Evolutionary conservation across 2,888 invertebrate genomes (phyloP), one percentile per base, ranked within the genome.

Genomic region (Oscheius onirici): DNA sequence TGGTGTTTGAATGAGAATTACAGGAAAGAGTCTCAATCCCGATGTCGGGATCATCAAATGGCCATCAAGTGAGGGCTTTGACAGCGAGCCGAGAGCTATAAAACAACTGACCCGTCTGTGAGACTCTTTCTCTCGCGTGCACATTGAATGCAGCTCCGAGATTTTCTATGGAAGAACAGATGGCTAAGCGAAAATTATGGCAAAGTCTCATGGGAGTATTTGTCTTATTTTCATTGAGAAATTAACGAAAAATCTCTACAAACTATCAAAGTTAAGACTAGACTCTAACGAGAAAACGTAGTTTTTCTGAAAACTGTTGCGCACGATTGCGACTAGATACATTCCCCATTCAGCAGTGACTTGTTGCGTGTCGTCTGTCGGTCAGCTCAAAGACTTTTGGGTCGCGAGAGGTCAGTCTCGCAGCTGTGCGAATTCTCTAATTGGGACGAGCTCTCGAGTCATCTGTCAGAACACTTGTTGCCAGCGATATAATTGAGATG

Each of bases 41-140:
- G 20, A 41, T 41, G 63, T 46, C 60, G 60, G 60, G 60, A 43
- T 60, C 60, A 60, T 60, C 49, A 63, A 63, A 63, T 49, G 63
- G 49, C 41, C 34, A 49, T 34, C 46, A 24, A 28, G 26, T 28
- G 28, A 43, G 20, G 60, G 43, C 49, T 63, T n/a, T 63, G 49
- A 49, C 63, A 63, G 63, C 49, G 46, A 44, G 63, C 63, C 63
- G 63, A 63, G 46, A 63, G 63, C 63, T 49, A 63, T 63, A 63
- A 63, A 63, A 63, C 63, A 63, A 63, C 63, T 63, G 63, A 63
- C 63, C 63, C 28, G 40, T 40, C 52, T 52, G 58, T 58, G 58
- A 34, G 58, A 58, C n/a, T 34, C 8, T 34, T 8, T 34, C 34
- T 17, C 60, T 20, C 41, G n/a, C 60, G 41, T 15, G 60, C 43